Evolutionary conservation across 2,888 invertebrate genomes (phyloP).

Genomic region (Gnatocerus cornutus): DNA sequence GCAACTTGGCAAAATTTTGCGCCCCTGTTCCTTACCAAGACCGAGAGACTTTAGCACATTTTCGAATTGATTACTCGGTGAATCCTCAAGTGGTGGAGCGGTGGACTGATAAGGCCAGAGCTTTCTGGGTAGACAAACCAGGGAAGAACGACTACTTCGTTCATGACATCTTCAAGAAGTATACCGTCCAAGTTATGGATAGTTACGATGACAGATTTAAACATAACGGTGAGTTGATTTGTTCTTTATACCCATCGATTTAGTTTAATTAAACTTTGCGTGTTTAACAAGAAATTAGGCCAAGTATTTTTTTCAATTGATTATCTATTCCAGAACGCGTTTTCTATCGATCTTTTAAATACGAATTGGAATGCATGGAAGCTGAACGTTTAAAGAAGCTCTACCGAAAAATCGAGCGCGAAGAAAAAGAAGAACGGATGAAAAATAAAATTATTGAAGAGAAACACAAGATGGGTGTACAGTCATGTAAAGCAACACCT

Average conservation of each 20-base stretch:
- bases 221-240: conserved; percentile 60
- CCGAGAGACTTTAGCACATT: conserved; percentile 70
- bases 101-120: conserved; percentile 72
- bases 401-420: conserved; percentile 64
- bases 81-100: conserved; percentile 67
- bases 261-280: too few species aligned
- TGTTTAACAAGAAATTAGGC: too few species aligned
- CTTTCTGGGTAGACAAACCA: conserved; percentile 75
- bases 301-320: too few species aligned
- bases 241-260: too few species aligned
- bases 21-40: conserved; percentile 70
- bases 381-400: conserved; percentile 67
- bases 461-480: conserved; percentile 53
- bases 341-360: conserved; percentile 75
- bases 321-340: conserved; percentile 63
- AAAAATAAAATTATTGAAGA: conserved; percentile 51
- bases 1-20: conserved; percentile 70
- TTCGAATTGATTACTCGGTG: conserved; percentile 50
- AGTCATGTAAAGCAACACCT: conserved; percentile 57
- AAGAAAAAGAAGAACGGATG: conserved; percentile 57
- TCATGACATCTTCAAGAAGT: conserved; percentile 72
- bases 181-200: conserved; percentile 60
- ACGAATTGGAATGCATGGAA: conserved; percentile 74
- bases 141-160: conserved; percentile 74
- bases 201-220: conserved; percentile 63